Evolutionary conservation across 2,797 vertebrate species (phyloP).

Genomic region (Sciurus vulgaris): DNA sequence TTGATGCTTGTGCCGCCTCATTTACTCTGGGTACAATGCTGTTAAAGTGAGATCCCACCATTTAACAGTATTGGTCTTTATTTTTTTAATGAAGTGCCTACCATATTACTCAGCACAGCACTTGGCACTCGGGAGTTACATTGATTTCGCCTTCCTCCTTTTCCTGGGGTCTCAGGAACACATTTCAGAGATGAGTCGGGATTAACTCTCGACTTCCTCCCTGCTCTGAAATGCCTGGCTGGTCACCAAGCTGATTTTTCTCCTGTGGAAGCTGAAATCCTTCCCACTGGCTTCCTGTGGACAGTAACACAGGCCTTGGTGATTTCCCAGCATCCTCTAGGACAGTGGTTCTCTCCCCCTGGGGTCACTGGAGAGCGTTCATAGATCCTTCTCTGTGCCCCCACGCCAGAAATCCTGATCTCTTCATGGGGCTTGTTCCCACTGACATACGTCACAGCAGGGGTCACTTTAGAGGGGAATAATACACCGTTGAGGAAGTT

Average conservation of each 20-base stretch:
- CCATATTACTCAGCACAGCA: background rate
- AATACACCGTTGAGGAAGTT: background rate
- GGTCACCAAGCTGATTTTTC: background rate
- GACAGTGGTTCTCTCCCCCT: background rate
- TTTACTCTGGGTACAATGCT: background rate
- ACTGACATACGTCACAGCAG: background rate
- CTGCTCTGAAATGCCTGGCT: constrained; percentile 36
- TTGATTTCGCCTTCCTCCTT: background rate
- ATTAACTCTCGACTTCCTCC: background rate
- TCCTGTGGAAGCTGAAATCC: background rate
- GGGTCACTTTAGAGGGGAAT: background rate
- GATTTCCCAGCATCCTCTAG: background rate
- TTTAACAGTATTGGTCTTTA: background rate
- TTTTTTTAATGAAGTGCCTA: background rate
- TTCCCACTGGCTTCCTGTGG: background rate
- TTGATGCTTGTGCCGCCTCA: background rate
- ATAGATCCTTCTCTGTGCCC: background rate
- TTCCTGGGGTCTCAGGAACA: background rate
- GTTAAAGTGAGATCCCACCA: too few relatives aligned
- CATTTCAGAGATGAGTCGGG: background rate
- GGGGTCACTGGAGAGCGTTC: background rate
- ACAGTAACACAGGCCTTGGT: background rate
- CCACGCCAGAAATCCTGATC: background rate
- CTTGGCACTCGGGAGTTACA: background rate
- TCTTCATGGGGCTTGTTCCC: background rate